Percentiles rank a stretch among this genome's conserved stretches.
Conservation (phyloP, 2,113 vertebrate species). For the Chauna torquata region DNA sequence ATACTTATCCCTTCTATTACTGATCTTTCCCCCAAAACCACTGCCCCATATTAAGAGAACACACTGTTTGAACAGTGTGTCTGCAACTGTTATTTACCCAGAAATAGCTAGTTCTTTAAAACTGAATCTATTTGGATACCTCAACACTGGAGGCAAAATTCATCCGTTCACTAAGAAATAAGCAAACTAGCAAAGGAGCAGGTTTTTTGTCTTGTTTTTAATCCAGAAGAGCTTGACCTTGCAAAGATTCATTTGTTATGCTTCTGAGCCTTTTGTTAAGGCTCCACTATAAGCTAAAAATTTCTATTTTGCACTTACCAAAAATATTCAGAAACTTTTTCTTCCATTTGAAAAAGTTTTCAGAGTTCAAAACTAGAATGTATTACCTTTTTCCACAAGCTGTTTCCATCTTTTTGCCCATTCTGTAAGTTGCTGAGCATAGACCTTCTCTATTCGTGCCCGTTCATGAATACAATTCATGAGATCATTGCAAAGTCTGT, state of each 20-base stretch:
- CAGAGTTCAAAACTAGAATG: background rate
- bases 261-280: background rate
- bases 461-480: slow-evolving; percentile 97
- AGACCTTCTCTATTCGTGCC: slow-evolving; percentile 92
- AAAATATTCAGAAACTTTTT: background rate
- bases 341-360: background rate
- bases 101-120: background rate
- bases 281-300: background rate
- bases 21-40: background rate
- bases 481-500: slow-evolving; percentile 91
- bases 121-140: background rate
- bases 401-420: slow-evolving; percentile 97
- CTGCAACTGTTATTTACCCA: background rate
- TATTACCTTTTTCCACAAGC: slow-evolving; percentile 92
- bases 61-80: background rate
- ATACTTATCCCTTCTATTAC: background rate
- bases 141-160: background rate
- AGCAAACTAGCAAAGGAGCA: background rate
- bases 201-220: background rate
- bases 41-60: background rate
- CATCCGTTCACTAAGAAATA: background rate
- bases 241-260: background rate
- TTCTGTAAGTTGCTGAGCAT: slow-evolving; percentile 94
- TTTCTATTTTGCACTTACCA: slow-evolving; percentile 11
- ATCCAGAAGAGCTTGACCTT: background rate